Percentiles rank a stretch among this genome's conserved stretches.
phyloP scores from a whole-genome alignment of 2,113 vertebrate genomes.

The Prinia subflava region DNA sequence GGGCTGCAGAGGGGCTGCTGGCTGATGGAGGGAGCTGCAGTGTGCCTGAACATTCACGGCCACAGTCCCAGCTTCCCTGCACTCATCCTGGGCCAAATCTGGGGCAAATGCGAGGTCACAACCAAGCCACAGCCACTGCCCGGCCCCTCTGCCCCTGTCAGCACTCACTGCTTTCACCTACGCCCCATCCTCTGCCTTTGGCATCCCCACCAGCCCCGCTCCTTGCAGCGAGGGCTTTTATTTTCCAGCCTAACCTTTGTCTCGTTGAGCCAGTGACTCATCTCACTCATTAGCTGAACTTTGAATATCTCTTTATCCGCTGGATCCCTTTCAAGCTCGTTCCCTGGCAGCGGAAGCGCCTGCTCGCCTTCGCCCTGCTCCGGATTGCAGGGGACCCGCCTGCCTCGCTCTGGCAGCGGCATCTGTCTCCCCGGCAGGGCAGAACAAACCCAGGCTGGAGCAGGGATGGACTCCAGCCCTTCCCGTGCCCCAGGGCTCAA shows the following conservation, averaged over 20 bases:
- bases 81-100: neutral
- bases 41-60: rapidly evolving
- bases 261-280: conserved; percentile 76
- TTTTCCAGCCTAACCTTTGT: conserved; percentile 62
- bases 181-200: neutral
- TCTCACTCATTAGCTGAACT: conserved; percentile 70
- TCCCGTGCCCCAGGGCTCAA: neutral
- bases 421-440: neutral
- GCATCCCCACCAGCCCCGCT: conserved; percentile 5
- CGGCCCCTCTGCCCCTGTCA: neutral
- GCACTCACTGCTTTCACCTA: rapidly evolving
- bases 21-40: neutral
- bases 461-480: neutral
- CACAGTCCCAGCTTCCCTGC: rapidly evolving
- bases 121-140: neutral
- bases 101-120: neutral
- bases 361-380: conserved; percentile 17
- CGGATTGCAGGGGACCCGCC: conserved; percentile 15
- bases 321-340: conserved; percentile 67
- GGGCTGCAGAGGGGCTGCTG: neutral
- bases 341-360: conserved; percentile 60
- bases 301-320: conserved; percentile 68
- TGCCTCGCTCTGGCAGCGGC: neutral
- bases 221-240: conserved; percentile 32
- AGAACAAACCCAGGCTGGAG: neutral